phyloP scores from a whole-genome alignment of 2,113 vertebrate species.

The Sula dactylatra region DNA sequence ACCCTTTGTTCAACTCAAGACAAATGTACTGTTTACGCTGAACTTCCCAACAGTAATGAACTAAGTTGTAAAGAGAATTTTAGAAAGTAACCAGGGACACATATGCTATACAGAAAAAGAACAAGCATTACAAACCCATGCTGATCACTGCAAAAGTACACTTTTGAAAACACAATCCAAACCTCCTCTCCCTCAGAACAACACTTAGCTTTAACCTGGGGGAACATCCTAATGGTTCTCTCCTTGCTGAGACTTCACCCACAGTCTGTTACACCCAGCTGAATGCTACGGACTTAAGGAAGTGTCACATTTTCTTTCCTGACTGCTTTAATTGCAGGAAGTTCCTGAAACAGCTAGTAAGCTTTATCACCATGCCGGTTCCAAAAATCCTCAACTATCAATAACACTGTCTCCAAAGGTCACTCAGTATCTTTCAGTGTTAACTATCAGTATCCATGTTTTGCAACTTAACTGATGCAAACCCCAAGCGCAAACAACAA shows the following conservation, averaged over 20 bases:
- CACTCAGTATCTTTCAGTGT: background rate
- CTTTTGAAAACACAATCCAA: background rate
- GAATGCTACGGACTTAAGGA: background rate
- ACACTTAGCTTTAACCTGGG: background rate
- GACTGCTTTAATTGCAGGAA: background rate
- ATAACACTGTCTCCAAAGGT: background rate
- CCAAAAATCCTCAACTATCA: background rate
- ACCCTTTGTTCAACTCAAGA: background rate
- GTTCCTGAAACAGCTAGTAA: background rate
- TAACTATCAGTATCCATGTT: background rate
- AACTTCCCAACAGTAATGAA: background rate
- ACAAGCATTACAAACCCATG: background rate
- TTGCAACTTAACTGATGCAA: background rate
- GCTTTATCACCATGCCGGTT: background rate
- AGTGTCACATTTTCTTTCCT: background rate
- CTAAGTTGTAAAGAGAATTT: background rate
- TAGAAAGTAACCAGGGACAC: background rate
- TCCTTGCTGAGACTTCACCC: background rate
- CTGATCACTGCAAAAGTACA: background rate
- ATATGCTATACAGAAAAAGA: background rate
- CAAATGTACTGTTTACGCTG: background rate
- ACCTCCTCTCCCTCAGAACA: background rate
- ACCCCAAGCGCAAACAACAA: background rate
- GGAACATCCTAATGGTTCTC: background rate
- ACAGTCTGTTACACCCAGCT: background rate